Conservation (phyloP, 2,113 vertebrate genomes). For the Sinocyclocheilus grahami region DNA sequence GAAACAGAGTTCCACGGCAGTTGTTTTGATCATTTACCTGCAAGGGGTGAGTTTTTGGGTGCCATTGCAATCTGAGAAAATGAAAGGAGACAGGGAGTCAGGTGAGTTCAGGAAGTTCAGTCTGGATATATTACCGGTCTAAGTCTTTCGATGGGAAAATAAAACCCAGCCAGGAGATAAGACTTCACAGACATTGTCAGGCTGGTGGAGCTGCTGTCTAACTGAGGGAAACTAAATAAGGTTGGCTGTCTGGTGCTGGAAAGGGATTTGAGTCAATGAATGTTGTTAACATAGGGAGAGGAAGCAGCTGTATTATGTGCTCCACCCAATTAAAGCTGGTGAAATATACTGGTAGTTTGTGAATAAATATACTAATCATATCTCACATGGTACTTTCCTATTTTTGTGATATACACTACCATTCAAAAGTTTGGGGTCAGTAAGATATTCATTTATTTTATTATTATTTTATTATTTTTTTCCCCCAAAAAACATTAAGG, state of each 20-base stretch:
- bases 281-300: not conserved
- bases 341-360: not conserved
- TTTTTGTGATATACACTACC: not conserved
- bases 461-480: no score
- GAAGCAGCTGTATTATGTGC: conserved; percentile 14
- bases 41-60: conserved; percentile 25
- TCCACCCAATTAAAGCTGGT: not conserved
- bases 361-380: not conserved
- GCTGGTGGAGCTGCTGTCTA: not conserved
- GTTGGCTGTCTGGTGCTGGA: not conserved
- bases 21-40: conserved; percentile 24
- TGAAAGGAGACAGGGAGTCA: not conserved
- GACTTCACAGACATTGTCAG: not conserved
- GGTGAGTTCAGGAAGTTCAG: conserved; percentile 3
- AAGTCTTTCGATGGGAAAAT: conserved; percentile 40
- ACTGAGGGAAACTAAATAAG: conserved; percentile 13
- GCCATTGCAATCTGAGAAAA: conserved; percentile 31
- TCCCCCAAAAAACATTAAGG: not conserved
- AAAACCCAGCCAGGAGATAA: conserved; percentile 10
- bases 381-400: not conserved
- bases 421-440: not conserved
- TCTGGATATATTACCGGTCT: conserved; percentile 46
- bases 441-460: no score
- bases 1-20: not conserved
- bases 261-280: not conserved